A percentile compares a stretch with the other conserved stretches of the same genome.
phyloP scores from a whole-genome alignment of 2,888 invertebrate species.

The Ormia ochracea region DNA sequence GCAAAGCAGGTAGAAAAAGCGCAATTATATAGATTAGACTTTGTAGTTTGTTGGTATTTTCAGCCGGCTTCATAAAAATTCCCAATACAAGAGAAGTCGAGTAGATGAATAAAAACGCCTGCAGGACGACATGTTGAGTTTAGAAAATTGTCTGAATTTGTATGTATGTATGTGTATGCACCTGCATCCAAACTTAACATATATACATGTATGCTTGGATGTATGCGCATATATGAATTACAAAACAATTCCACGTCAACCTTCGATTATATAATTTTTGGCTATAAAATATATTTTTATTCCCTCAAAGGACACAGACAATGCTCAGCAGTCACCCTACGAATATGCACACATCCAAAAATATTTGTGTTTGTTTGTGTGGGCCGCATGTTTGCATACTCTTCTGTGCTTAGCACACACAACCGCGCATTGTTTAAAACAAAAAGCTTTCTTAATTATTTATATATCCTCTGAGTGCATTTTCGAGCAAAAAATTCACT shows the following conservation, averaged over 20 bases:
- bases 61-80: background rate
- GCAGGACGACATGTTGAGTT: background rate
- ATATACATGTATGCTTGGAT: background rate
- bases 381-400: background rate
- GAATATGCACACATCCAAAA: background rate
- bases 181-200: too few species aligned
- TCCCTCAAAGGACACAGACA: background rate
- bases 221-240: background rate
- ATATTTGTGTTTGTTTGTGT: background rate
- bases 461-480: slow-evolving; percentile 12
- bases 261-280: slow-evolving; percentile 52
- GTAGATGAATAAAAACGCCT: background rate
- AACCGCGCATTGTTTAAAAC: background rate
- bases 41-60: background rate
- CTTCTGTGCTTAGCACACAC: background rate
- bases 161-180: background rate
- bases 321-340: background rate
- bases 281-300: background rate
- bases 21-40: slow-evolving; percentile 1
- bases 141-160: background rate
- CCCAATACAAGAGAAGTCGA: slow-evolving; percentile 16
- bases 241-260: slow-evolving; percentile 42
- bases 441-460: slow-evolving; percentile 20
- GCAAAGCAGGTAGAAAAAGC: background rate
- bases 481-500: background rate